phyloP scores from a whole-genome alignment of 1,140 invertebrate genomes.

The Drosophila cardini region DNA sequence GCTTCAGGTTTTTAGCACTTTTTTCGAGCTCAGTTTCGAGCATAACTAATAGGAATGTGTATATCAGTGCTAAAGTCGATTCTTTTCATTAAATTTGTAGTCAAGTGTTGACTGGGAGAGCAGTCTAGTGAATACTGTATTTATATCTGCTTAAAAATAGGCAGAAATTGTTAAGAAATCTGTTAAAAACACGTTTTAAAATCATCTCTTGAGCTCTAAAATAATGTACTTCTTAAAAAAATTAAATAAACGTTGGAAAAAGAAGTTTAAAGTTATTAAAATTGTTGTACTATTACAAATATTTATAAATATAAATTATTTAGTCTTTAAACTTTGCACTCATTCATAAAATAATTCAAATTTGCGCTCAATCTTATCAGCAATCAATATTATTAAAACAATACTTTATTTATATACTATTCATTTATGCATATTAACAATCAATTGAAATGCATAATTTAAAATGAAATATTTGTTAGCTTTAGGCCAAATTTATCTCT shows the following conservation, averaged over 20 bases:
- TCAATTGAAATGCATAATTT: too few species aligned
- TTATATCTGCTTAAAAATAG: too few species aligned
- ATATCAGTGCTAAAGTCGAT: neutral
- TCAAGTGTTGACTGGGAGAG: neutral
- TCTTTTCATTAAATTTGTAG: conserved; percentile 1
- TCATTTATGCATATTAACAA: neutral
- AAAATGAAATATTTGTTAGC: neutral
- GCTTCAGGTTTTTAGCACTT: conserved; percentile 38
- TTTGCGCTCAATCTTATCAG: conserved; percentile 4
- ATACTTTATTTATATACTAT: neutral
- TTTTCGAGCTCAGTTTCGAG: conserved; percentile 14
- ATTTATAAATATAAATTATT: neutral
- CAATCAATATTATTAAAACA: conserved; percentile 10
- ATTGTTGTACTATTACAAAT: neutral
- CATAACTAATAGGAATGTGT: conserved; percentile 32
- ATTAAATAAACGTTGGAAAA: too few species aligned
- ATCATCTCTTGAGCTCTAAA: too few species aligned
- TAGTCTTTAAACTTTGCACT: conserved; percentile 7
- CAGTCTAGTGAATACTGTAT: too few species aligned
- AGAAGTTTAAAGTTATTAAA: too few species aligned
- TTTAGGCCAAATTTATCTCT: neutral
- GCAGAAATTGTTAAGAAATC: too few species aligned
- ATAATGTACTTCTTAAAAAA: too few species aligned
- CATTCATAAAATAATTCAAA: neutral
- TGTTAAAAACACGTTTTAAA: too few species aligned